Percentiles rank a stretch among this genome's conserved stretches.
These are phyloP conservation scores for Caprella mutica DNA, from an alignment of 2,888 invertebrate genomes.

Conservation along the genomic window DNA sequence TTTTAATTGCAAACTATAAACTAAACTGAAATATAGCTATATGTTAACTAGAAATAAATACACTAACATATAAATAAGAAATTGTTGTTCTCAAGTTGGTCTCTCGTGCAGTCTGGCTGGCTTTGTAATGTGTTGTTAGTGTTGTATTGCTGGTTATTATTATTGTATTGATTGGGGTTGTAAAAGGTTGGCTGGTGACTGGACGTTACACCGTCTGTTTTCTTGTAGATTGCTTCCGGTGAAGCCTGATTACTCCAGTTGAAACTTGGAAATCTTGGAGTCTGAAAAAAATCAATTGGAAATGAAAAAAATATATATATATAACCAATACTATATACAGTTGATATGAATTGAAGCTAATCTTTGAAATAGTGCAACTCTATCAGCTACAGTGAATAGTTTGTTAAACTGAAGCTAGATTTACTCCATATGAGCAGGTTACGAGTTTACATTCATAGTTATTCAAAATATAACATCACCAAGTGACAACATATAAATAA, in stretches of 20 bases:
- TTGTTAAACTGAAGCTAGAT: too few relatives aligned
- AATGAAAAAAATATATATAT: background rate
- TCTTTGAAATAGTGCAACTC: too few relatives aligned
- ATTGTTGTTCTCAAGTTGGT: too few relatives aligned
- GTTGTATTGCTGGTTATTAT: background rate
- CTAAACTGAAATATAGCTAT: too few relatives aligned
- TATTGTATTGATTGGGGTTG: background rate
- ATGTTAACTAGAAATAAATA: background rate
- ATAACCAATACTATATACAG: background rate
- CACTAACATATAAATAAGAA: background rate
- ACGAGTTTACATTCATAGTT: too few relatives aligned
- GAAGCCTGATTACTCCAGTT: constrained; percentile 4
- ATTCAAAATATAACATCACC: too few relatives aligned
- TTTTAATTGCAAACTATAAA: too few relatives aligned
- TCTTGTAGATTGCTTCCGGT: constrained; percentile 23
- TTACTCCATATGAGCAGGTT: too few relatives aligned
- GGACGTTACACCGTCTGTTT: constrained; percentile 18
- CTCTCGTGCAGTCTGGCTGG: too few relatives aligned
- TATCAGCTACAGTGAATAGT: too few relatives aligned
- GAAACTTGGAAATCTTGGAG: background rate
- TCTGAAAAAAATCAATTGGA: background rate
- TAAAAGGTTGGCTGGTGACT: background rate
- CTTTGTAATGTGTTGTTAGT: background rate
- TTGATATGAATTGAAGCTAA: too few relatives aligned
- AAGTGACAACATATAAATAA: too few relatives aligned